A percentile compares a stretch with the other conserved stretches of the same genome.
These are phyloP conservation scores for Pipa parva DNA, from an alignment of 2,113 vertebrate genomes.

Conservation along the genomic window DNA sequence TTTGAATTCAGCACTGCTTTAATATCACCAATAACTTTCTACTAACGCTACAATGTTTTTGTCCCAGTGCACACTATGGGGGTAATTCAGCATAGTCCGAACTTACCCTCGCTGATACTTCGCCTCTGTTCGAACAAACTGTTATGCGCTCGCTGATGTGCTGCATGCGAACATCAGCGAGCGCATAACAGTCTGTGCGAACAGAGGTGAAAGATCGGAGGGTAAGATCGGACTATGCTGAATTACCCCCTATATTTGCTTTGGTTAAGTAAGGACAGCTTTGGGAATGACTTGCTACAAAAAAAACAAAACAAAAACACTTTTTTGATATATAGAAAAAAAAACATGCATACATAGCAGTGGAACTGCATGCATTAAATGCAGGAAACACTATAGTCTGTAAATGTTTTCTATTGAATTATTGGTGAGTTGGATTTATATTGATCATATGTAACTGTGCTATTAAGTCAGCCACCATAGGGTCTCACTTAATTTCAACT, in stretches of 20 bases:
- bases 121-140: no score
- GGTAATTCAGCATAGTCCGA: no score
- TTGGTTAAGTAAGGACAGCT: rapidly evolving
- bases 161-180: no score
- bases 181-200: no score
- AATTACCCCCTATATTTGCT: no score
- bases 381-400: constrained; percentile 16
- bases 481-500: constrained; percentile 22
- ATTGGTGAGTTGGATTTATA: constrained; percentile 43
- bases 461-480: constrained; percentile 16
- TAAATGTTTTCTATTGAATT: constrained; percentile 45
- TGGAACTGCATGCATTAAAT: neutral
- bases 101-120: no score
- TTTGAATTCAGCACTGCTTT: constrained; percentile 6
- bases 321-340: neutral
- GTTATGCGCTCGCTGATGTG: no score
- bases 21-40: constrained; percentile 34
- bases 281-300: neutral
- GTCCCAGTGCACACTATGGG: constrained; percentile 4
- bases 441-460: constrained; percentile 43
- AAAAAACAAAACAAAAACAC: no score
- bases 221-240: no score
- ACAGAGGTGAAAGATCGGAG: no score
- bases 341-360: neutral
- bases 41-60: neutral